Conservation (phyloP, 2,113 vertebrate genomes). For the Phrynosoma platyrhinos region DNA sequence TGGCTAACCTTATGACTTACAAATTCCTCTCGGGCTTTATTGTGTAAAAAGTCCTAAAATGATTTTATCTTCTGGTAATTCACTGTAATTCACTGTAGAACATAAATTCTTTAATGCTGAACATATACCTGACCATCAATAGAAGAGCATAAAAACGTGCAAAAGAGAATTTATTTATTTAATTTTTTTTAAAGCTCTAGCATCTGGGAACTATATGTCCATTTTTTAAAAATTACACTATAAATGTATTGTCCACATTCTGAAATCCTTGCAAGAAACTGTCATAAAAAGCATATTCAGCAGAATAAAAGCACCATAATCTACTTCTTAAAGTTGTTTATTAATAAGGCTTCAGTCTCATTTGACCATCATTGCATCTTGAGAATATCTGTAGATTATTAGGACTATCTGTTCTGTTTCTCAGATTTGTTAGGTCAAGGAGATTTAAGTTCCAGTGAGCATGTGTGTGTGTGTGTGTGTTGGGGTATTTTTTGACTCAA, state of each 20-base stretch:
- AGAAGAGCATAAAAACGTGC: slow-evolving; percentile 27
- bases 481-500: too few species aligned
- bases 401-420: too few species aligned
- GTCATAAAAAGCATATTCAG: slow-evolving; percentile 7
- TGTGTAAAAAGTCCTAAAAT: slow-evolving; percentile 16
- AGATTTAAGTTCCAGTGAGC: too few species aligned
- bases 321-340: slow-evolving; percentile 18
- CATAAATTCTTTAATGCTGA: slow-evolving; percentile 41
- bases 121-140: slow-evolving; percentile 45
- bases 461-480: too few species aligned
- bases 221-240: slow-evolving; percentile 45
- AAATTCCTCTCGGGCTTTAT: slow-evolving; percentile 39
- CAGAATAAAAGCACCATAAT: not conserved
- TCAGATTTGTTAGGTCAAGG: too few species aligned
- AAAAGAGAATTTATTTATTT: slow-evolving; percentile 62
- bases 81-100: slow-evolving; percentile 8
- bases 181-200: slow-evolving; percentile 58
- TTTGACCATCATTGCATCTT: not conserved
- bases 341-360: not conserved
- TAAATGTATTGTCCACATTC: slow-evolving; percentile 37
- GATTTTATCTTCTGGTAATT: slow-evolving; percentile 49
- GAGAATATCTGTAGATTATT: not conserved
- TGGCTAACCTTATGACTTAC: slow-evolving; percentile 9
- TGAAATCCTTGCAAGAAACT: slow-evolving; percentile 36
- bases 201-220: slow-evolving; percentile 54